phyloP scores from a whole-genome alignment of 30 jellyfish, hydroid and myxozoan species.

The Nemopilema nomurai region DNA sequence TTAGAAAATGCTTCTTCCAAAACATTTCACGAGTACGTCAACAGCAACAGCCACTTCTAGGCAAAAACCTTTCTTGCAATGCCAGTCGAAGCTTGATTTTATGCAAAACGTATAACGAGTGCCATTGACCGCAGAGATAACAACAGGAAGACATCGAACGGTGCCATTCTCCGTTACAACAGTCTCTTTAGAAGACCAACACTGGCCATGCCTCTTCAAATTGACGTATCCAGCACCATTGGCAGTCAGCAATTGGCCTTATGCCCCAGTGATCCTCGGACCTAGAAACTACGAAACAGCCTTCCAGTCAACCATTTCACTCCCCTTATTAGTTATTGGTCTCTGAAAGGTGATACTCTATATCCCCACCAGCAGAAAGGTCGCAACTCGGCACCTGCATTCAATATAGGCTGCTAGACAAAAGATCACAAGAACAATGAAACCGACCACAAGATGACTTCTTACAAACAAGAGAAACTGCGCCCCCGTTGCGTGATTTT shows the following conservation, averaged over 20 bases:
- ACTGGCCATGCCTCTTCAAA: too few species aligned
- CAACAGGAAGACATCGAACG: too few species aligned
- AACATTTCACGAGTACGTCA: background rate
- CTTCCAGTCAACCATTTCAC: background rate
- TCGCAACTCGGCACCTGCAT: background rate
- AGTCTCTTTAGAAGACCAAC: too few species aligned
- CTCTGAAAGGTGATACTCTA: background rate
- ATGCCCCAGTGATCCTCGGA: too few species aligned
- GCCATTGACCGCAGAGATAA: too few species aligned
- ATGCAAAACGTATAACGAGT: too few species aligned
- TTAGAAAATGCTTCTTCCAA: background rate
- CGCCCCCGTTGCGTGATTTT: background rate
- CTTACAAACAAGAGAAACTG: background rate
- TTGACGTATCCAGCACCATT: too few species aligned
- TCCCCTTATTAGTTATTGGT: background rate
- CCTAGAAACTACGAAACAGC: background rate
- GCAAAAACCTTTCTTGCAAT: too few species aligned
- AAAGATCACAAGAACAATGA: background rate
- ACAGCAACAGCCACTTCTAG: too few species aligned
- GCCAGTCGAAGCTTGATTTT: too few species aligned
- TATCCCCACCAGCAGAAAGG: background rate
- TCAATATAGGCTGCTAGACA: background rate
- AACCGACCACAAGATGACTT: background rate
- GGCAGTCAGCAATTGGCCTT: too few species aligned
- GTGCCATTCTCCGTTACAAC: too few species aligned